Evolutionary conservation across 2,888 invertebrate genomes (phyloP).

Genomic region (Melanostoma mellinum): DNA sequence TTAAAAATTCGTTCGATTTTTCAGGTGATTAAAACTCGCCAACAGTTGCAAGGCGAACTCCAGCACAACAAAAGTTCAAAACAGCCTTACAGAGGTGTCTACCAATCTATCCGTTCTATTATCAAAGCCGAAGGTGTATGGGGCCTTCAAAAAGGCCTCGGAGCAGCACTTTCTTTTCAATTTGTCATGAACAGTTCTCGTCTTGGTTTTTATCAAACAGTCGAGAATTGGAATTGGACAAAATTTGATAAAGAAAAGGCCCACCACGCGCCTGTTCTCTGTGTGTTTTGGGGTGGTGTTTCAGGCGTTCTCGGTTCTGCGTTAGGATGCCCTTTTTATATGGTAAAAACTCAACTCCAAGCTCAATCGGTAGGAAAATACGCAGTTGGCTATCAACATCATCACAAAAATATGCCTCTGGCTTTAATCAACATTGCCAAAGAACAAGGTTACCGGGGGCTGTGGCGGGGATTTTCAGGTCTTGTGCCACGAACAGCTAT

Average conservation of each 20-base stretch:
- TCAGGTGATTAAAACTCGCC: conserved; percentile 88
- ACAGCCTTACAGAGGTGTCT: conserved; percentile 87
- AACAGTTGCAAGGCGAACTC: conserved; percentile 93
- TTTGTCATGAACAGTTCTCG: conserved; percentile 82
- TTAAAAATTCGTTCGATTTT: not conserved
- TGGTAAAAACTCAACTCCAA: conserved; percentile 94
- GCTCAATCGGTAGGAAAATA: conserved; percentile 87
- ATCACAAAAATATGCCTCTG: conserved; percentile 85
- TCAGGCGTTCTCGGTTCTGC: conserved; percentile 88
- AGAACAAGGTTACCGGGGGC: conserved; percentile 85
- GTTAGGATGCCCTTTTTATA: conserved; percentile 89
- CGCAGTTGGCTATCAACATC: conserved; percentile 93
- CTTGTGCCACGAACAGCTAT: conserved; percentile 89
- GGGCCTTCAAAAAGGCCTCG: conserved; percentile 90
- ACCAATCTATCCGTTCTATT: conserved; percentile 90
- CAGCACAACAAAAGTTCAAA: conserved; percentile 83
- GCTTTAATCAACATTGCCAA: conserved; percentile 83
- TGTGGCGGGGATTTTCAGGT: conserved; percentile 90
- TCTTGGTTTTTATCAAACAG: conserved; percentile 86
- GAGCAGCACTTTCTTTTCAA: conserved; percentile 93
- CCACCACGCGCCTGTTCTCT: conserved; percentile 70
- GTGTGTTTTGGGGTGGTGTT: conserved; percentile 78
- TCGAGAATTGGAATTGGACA: conserved; percentile 84
- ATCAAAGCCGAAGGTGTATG: conserved; percentile 89
- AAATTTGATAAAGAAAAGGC: conserved; percentile 73